phyloP scores from a whole-genome alignment of 2,797 vertebrate species.

The Tarsius wallacei region DNA sequence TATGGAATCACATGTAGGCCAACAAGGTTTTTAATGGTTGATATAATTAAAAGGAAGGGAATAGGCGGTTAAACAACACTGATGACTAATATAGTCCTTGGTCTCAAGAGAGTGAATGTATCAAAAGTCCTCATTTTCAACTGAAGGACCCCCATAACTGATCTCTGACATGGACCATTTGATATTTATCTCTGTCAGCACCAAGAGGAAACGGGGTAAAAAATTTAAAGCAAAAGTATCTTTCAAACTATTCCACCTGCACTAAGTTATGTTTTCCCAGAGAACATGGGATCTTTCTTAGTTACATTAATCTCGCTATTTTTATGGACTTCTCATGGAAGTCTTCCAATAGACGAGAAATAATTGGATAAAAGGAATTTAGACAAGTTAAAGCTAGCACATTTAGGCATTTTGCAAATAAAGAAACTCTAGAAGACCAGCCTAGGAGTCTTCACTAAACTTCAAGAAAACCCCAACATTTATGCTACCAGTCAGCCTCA shows the following conservation, averaged over 20 bases:
- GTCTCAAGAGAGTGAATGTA: conserved; percentile 1
- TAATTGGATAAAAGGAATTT: conserved; percentile 63
- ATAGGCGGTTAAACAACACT: not conserved
- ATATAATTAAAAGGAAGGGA: conserved; percentile 18
- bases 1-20: not conserved
- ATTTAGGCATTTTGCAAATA: not conserved
- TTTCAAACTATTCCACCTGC: conserved; percentile 30
- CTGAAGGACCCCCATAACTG: not conserved
- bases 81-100: conserved; percentile 31
- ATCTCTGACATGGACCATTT: conserved; percentile 24
- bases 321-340: conserved; percentile 39
- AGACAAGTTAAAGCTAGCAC: conserved; percentile 48
- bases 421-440: conserved; percentile 7
- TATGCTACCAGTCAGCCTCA: not conserved
- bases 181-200: conserved; percentile 49
- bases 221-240: conserved; percentile 47
- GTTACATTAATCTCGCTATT: conserved; percentile 35
- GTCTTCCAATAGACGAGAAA: not conserved
- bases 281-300: conserved; percentile 66
- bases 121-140: conserved; percentile 21
- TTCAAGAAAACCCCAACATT: conserved; percentile 29
- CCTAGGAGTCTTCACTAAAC: not conserved
- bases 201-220: conserved; percentile 20
- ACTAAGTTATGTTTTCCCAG: not conserved
- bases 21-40: conserved; percentile 4